Percentiles rank a stretch among this genome's conserved stretches.
phyloP scores from a whole-genome alignment of 2,113 vertebrate genomes.

The Turnix velox region DNA sequence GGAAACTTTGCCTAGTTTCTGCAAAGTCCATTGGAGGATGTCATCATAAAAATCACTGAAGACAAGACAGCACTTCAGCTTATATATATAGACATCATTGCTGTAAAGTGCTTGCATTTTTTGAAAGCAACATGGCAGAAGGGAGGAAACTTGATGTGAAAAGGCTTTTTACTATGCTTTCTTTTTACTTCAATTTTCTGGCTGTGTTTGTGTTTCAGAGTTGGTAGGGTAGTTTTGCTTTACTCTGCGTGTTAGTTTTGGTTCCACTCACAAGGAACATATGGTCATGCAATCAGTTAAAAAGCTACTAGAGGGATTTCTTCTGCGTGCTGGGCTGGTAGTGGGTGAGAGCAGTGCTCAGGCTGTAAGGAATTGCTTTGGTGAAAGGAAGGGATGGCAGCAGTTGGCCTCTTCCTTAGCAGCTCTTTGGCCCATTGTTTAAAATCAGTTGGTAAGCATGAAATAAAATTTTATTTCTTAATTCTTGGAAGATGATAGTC shows the following conservation, averaged over 20 bases:
- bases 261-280: background rate
- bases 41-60: conserved; percentile 41
- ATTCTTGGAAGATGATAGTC: background rate
- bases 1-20: conserved; percentile 11
- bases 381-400: background rate
- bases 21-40: conserved; percentile 37
- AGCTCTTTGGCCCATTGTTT: background rate
- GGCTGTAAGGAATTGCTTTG: background rate
- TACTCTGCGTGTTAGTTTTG: background rate
- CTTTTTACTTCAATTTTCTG: background rate
- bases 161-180: conserved; percentile 14
- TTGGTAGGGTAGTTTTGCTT: background rate
- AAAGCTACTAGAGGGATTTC: background rate
- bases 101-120: conserved; percentile 8
- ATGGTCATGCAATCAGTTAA: background rate
- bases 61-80: conserved; percentile 21
- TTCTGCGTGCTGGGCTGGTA: background rate
- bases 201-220: background rate
- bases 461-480: background rate
- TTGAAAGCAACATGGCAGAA: conserved; percentile 36
- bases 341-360: background rate
- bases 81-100: conserved; percentile 1
- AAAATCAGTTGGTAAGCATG: background rate
- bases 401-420: background rate
- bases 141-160: background rate